phyloP scores from a whole-genome alignment of 2,888 invertebrate species.

The Drosophila neutralis region DNA sequence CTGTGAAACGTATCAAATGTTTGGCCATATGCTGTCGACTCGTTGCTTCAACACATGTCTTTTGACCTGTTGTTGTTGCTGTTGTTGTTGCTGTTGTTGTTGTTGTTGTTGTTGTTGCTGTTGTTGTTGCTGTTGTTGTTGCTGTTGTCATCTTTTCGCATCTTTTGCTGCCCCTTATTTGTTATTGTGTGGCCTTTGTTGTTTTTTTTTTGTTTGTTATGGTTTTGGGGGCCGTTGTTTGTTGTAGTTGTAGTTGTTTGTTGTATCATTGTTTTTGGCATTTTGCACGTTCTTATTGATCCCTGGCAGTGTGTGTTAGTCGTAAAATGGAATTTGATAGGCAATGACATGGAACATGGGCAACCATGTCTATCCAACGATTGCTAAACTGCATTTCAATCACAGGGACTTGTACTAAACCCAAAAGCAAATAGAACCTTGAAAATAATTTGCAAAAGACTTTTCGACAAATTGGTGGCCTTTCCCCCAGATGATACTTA shows the following conservation, averaged over 20 bases:
- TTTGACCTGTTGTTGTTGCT: conserved; percentile 25
- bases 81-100: neutral
- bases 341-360: conserved; percentile 26
- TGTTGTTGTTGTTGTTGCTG: conserved; percentile 21
- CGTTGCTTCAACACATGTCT: conserved; percentile 18
- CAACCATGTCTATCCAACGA: conserved; percentile 22
- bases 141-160: conserved; percentile 19
- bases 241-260: conserved; percentile 19
- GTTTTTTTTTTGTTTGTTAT: conserved; percentile 3
- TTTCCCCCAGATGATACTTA: conserved; percentile 21
- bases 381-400: conserved; percentile 72
- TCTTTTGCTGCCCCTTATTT: conserved; percentile 4
- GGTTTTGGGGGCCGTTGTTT: neutral
- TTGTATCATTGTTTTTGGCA: conserved; percentile 39
- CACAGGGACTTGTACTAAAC: conserved; percentile 8
- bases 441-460: conserved; percentile 24
- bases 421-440: conserved; percentile 5
- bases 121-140: neutral
- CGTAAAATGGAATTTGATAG: conserved; percentile 65
- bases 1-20: conserved; percentile 49
- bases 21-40: conserved; percentile 41
- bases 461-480: conserved; percentile 27
- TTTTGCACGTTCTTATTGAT: conserved; percentile 65
- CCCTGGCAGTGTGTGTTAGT: conserved; percentile 37
- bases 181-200: conserved; percentile 2